A percentile compares a stretch with the other conserved stretches of the same genome.
These are phyloP conservation scores for Ciona savignyi DNA, from an alignment of 23 tunicate species.

Conservation along the genomic window DNA sequence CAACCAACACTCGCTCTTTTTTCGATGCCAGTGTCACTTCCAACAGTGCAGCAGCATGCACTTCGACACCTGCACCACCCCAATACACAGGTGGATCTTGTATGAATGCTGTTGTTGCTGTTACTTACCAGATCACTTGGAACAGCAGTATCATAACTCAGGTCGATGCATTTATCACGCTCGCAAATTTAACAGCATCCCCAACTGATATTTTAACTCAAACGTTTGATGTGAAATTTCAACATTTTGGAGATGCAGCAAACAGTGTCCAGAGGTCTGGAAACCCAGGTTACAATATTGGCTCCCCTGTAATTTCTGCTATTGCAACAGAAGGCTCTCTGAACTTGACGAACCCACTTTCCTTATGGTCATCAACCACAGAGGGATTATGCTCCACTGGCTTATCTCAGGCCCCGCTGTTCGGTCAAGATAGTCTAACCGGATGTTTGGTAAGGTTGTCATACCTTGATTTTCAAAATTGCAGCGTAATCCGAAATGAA, in stretches of 20 bases:
- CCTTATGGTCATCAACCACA: neutral
- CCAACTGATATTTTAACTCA: neutral
- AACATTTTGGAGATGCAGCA: neutral
- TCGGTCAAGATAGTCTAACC: conserved; percentile 36
- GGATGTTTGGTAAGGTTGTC: conserved; percentile 51
- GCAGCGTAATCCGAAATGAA: conserved; percentile 22
- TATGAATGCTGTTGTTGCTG: neutral
- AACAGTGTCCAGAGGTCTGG: neutral
- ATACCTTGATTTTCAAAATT: conserved; percentile 9
- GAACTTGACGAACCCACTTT: neutral
- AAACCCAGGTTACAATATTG: neutral
- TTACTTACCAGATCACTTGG: neutral
- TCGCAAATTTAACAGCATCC: neutral
- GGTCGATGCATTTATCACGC: neutral
- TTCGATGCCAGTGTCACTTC: neutral
- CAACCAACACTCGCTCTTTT: neutral
- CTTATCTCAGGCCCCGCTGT: conserved; percentile 24
- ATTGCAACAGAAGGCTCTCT: neutral
- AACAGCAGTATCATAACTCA: neutral
- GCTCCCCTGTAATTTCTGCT: neutral
- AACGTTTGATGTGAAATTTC: neutral
- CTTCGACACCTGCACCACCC: neutral
- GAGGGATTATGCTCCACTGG: conserved; percentile 32
- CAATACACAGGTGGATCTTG: neutral
- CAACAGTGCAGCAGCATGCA: neutral